Evolutionary conservation across 2,113 vertebrate species (phyloP).

Genomic region (Rhinolophus ferrumequinum): DNA sequence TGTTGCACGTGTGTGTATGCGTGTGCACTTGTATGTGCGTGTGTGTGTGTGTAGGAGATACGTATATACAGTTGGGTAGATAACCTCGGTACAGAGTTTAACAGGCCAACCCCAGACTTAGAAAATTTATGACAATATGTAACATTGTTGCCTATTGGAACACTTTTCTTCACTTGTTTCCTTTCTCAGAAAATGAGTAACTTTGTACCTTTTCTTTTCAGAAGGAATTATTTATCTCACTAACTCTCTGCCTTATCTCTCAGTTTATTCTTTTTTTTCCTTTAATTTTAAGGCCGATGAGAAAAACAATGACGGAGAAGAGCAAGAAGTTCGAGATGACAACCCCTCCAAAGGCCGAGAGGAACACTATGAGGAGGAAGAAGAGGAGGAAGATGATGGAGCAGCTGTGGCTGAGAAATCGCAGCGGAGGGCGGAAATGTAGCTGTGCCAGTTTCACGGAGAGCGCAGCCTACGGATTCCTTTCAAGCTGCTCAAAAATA

Average conservation of each 20-base stretch:
- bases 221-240: not conserved
- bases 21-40: too few relatives aligned
- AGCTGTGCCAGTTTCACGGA: slow-evolving; percentile 23
- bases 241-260: not conserved
- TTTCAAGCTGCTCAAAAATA: slow-evolving; percentile 58
- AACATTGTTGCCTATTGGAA: not conserved
- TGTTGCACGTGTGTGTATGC: too few relatives aligned
- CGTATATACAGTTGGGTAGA: fast-evolving
- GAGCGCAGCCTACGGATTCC: not conserved
- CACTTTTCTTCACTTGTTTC: not conserved
- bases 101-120: not conserved
- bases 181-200: not conserved
- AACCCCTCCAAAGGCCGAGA: slow-evolving; percentile 86
- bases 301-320: slow-evolving; percentile 83
- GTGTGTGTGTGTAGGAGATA: fast-evolving
- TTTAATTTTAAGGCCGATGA: slow-evolving; percentile 80
- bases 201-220: not conserved
- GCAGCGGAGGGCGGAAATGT: slow-evolving; percentile 94
- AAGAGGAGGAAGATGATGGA: slow-evolving; percentile 89
- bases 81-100: not conserved
- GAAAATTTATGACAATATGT: not conserved
- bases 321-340: slow-evolving; percentile 81
- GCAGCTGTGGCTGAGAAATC: slow-evolving; percentile 88
- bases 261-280: not conserved
- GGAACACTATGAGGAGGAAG: slow-evolving; percentile 94